These are phyloP conservation scores for Henricia sp. DNA, from an alignment of 53 echinoderm and acorn worm genomes.

Conservation along the genomic window DNA sequence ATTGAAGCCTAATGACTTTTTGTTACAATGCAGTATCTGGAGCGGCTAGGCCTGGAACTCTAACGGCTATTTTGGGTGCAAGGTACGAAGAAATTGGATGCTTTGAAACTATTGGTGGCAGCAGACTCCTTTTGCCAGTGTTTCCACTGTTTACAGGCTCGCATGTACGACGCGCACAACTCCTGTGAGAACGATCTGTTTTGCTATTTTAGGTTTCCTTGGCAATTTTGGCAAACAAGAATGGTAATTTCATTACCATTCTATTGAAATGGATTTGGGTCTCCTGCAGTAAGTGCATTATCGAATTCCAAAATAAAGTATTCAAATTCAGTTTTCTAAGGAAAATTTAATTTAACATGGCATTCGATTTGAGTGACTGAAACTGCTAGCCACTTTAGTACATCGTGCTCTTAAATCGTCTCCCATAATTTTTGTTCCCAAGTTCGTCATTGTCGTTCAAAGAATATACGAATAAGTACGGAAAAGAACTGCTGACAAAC, in stretches of 20 bases:
- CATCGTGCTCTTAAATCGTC: not conserved
- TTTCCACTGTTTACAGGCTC: not conserved
- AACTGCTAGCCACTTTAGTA: not conserved
- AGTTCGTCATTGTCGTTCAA: not conserved
- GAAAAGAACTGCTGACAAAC: not conserved
- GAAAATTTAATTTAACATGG: too few relatives aligned
- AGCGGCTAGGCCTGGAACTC: constrained; percentile 77
- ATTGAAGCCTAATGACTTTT: not conserved
- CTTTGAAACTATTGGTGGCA: too few relatives aligned
- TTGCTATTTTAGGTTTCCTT: not conserved
- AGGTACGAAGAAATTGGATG: constrained; percentile 58
- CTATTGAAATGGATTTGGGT: constrained; percentile 15
- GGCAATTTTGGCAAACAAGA: not conserved
- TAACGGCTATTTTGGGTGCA: constrained; percentile 85
- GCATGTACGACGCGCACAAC: not conserved
- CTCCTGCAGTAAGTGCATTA: too few relatives aligned
- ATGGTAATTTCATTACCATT: not conserved
- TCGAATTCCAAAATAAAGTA: too few relatives aligned
- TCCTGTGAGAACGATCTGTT: not conserved
- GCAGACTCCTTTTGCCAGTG: not conserved
- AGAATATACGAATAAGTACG: not conserved
- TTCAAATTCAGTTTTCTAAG: too few relatives aligned
- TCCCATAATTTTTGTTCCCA: not conserved
- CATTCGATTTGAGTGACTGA: too few relatives aligned
- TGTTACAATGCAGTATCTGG: constrained; percentile 68